Percentiles rank a stretch among this genome's conserved stretches.
phyloP scores from a whole-genome alignment of 2,113 vertebrate genomes.

The Pachycephala philippinensis region DNA sequence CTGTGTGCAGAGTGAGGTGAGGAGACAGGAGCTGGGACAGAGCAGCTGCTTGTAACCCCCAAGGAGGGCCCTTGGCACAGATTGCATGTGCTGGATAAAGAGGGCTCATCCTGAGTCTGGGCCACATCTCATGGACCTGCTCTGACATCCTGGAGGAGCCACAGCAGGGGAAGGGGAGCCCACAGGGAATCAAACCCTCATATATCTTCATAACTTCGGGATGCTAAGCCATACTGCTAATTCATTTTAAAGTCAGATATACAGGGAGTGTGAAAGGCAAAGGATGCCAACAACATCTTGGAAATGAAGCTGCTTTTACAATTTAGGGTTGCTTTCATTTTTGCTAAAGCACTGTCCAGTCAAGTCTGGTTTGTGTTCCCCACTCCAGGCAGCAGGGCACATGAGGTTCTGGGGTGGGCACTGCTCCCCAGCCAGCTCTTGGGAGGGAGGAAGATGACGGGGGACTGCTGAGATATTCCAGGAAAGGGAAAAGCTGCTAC shows the following conservation, averaged over 20 bases:
- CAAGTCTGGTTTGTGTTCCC: background rate
- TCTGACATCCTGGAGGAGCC: background rate
- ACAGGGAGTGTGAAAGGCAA: background rate
- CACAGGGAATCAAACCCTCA: background rate
- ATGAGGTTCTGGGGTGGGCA: background rate
- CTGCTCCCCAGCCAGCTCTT: background rate
- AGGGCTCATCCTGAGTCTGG: background rate
- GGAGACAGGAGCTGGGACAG: background rate
- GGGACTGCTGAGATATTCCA: background rate
- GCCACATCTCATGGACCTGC: fast-evolving
- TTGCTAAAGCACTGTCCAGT: background rate
- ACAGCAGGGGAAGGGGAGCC: background rate
- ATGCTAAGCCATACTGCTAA: background rate
- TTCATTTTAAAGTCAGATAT: background rate
- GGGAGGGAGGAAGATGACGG: background rate
- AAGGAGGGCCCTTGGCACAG: fast-evolving
- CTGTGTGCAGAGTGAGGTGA: background rate
- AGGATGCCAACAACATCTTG: background rate
- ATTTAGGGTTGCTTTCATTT: background rate
- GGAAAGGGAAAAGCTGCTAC: background rate
- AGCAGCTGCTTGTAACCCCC: background rate
- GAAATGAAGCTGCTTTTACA: background rate
- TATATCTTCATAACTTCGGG: background rate
- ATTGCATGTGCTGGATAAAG: background rate
- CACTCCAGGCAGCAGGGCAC: background rate